A percentile compares a stretch with the other conserved stretches of the same genome.
Evolutionary conservation across 2,113 vertebrate species (phyloP).

Genomic region (Hepsetus odoe): DNA sequence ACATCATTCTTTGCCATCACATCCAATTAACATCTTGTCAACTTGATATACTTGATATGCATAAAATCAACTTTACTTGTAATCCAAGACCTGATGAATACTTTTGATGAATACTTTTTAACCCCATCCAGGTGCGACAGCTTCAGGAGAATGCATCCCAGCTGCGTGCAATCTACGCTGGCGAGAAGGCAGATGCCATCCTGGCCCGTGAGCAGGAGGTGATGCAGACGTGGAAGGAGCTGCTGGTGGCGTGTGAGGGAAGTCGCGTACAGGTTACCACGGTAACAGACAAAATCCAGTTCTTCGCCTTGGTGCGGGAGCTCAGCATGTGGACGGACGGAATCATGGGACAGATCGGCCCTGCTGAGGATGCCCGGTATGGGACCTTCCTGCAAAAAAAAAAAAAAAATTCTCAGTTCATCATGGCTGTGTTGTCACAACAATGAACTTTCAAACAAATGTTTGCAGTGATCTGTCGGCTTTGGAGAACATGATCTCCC

Average conservation of each 20-base stretch:
- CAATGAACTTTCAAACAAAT: neutral
- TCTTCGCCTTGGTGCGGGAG: constrained; percentile 88
- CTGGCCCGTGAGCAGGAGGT: constrained; percentile 84
- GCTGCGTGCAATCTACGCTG: constrained; percentile 89
- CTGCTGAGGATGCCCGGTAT: constrained; percentile 85
- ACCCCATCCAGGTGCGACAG: constrained; percentile 80
- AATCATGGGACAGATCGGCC: constrained; percentile 87
- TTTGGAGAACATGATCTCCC: constrained; percentile 85
- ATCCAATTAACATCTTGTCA: no score
- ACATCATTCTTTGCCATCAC: no score
- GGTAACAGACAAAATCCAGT: constrained; percentile 90
- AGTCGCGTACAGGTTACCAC: constrained; percentile 87
- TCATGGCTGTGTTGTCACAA: no score
- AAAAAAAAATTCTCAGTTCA: no score
- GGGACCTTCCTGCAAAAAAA: neutral
- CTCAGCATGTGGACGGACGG: constrained; percentile 95
- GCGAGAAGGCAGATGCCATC: constrained; percentile 91
- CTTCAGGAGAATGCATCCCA: constrained; percentile 88
- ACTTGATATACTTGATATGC: no score
- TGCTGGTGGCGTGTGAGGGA: constrained; percentile 82
- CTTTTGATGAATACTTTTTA: neutral
- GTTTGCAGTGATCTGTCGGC: constrained; percentile 82
- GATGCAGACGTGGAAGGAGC: constrained; percentile 85
- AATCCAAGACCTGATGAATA: neutral
- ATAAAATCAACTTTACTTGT: neutral